Conservation (phyloP, 2,888 invertebrate genomes). For the Thyatira batis region DNA sequence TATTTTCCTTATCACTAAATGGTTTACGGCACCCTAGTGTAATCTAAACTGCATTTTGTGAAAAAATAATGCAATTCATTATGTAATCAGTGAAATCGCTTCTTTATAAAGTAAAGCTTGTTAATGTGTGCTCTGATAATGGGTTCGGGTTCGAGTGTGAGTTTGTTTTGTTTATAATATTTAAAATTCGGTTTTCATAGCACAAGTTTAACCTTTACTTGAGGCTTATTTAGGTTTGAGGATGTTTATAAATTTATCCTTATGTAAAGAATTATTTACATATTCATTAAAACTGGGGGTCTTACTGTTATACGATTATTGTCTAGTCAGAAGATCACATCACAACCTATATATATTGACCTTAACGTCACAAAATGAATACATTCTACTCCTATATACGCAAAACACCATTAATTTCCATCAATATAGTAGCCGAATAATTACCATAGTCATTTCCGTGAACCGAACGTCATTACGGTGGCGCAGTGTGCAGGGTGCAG, state of each 20-base stretch:
- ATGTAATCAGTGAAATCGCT: background rate
- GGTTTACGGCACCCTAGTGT: background rate
- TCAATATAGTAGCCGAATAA: conserved; percentile 31
- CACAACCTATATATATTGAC: background rate
- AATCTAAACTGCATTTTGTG: background rate
- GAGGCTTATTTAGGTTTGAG: too few species aligned
- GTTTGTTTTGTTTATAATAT: too few species aligned
- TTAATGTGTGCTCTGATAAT: too few species aligned
- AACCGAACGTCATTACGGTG: conserved; percentile 16
- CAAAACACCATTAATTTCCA: conserved; percentile 21
- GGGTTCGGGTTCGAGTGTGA: too few species aligned
- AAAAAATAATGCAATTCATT: background rate
- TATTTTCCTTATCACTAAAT: conserved; percentile 14
- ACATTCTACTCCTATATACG: background rate
- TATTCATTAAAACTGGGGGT: too few species aligned
- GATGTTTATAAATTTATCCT: too few species aligned
- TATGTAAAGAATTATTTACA: too few species aligned
- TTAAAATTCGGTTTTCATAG: too few species aligned
- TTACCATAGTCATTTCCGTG: conserved; percentile 31
- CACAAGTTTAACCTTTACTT: too few species aligned
- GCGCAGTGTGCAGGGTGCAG: conserved; percentile 10
- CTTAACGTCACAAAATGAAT: background rate
- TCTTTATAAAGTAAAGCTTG: background rate
- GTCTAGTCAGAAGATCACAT: too few species aligned
- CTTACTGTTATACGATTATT: too few species aligned